phyloP scores from a whole-genome alignment of 2,888 invertebrate genomes.

The Napeogenes inachia region DNA sequence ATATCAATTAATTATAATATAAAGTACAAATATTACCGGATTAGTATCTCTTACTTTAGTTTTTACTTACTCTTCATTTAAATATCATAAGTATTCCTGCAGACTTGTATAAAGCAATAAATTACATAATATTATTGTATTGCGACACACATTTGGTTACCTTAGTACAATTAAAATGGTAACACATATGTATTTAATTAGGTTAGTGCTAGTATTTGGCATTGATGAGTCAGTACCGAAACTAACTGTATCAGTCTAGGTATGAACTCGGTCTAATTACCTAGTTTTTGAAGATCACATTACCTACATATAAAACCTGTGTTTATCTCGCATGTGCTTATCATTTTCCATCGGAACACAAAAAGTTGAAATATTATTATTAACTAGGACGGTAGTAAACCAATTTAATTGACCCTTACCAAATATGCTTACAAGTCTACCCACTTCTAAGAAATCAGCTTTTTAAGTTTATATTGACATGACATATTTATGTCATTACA shows the following conservation, averaged over 20 bases:
- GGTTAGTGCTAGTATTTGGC: slow-evolving; percentile 57
- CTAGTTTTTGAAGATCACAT: slow-evolving; percentile 63
- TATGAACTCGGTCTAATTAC: slow-evolving; percentile 62
- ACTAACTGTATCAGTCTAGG: slow-evolving; percentile 60
- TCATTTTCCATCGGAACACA: not conserved
- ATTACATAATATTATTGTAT: not conserved
- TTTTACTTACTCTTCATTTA: no score
- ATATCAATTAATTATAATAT: not conserved
- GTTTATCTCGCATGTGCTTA: slow-evolving; percentile 24
- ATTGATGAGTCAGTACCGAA: slow-evolving; percentile 57
- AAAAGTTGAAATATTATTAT: not conserved
- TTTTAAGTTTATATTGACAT: not conserved
- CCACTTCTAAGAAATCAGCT: not conserved
- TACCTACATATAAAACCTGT: slow-evolving; percentile 50
- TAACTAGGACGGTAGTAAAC: slow-evolving; percentile 2
- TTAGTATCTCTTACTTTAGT: no score
- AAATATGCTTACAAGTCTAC: slow-evolving; percentile 3
- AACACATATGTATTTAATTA: slow-evolving; percentile 46
- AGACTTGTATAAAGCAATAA: not conserved
- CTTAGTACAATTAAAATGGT: slow-evolving; percentile 38
- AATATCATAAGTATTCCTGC: no score
- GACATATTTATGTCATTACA: no score
- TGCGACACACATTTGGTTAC: slow-evolving; percentile 1
- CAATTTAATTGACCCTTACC: slow-evolving; percentile 6
- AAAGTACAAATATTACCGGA: no score